A percentile compares a stretch with the other conserved stretches of the same genome.
Conservation (phyloP, 2,113 vertebrate species). For the Sarotherodon lohbergeri region DNA sequence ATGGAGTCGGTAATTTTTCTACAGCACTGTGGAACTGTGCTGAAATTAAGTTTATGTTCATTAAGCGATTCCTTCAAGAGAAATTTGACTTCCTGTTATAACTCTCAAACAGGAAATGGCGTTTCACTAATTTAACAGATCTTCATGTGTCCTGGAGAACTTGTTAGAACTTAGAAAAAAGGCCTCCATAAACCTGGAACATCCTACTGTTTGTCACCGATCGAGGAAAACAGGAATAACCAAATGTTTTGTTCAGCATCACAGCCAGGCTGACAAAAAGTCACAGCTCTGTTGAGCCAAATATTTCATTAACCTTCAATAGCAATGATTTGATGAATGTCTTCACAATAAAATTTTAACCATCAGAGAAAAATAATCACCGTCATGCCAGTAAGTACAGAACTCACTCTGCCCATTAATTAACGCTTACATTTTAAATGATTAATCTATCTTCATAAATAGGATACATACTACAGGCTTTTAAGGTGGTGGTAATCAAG, state of each 20-base stretch:
- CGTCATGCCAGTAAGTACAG: neutral
- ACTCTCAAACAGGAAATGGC: neutral
- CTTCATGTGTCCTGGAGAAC: neutral
- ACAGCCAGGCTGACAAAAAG: neutral
- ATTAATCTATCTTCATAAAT: neutral
- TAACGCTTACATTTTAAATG: neutral
- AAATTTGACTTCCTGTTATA: neutral
- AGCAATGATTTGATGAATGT: neutral
- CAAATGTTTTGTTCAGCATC: too few species aligned
- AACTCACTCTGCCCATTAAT: too few species aligned
- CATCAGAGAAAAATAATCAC: neutral
- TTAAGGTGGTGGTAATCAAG: neutral
- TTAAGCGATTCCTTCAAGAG: neutral
- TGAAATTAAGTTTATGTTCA: neutral
- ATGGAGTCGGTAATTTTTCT: neutral
- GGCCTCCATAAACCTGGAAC: neutral
- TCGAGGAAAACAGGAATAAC: neutral
- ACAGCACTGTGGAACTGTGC: neutral
- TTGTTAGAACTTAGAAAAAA: neutral
- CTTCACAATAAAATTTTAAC: neutral
- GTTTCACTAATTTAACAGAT: neutral
- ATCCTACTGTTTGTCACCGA: neutral
- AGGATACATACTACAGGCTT: neutral
- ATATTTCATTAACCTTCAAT: neutral
- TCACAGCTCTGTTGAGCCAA: neutral